A percentile compares a stretch with the other conserved stretches of the same genome.
phyloP scores from a whole-genome alignment of 1,140 invertebrate species.

The Diorhabda sublineata region DNA sequence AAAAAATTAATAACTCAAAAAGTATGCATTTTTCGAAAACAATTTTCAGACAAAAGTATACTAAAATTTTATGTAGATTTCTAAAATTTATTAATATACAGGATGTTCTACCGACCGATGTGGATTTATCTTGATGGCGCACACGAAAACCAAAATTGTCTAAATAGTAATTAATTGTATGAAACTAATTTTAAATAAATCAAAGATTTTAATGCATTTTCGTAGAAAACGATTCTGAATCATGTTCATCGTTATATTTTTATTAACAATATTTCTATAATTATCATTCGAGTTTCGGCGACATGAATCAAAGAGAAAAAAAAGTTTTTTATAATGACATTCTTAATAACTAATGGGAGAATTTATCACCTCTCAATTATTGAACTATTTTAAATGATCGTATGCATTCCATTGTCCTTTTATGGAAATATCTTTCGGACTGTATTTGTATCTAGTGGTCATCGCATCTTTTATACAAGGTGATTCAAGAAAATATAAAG shows the following conservation, averaged over 20 bases:
- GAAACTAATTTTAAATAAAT: too few relatives aligned
- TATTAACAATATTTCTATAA: slow-evolving; percentile 5
- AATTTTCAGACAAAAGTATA: too few relatives aligned
- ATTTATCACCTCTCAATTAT: slow-evolving; percentile 17
- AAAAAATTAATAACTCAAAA: too few relatives aligned
- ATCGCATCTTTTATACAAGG: not conserved
- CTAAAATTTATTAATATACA: too few relatives aligned
- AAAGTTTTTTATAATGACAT: slow-evolving; percentile 11
- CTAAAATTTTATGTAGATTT: too few relatives aligned
- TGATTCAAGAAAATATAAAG: not conserved
- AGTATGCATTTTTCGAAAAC: too few relatives aligned
- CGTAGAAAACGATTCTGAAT: too few relatives aligned
- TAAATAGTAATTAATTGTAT: too few relatives aligned
- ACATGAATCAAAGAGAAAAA: slow-evolving; percentile 5
- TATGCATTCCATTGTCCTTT: slow-evolving; percentile 15
- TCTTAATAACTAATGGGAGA: slow-evolving; percentile 15
- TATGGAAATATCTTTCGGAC: slow-evolving; percentile 10
- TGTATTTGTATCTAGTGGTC: slow-evolving; percentile 10
- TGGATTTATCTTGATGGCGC: too few relatives aligned
- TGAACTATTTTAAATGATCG: slow-evolving; percentile 15
- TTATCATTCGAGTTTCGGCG: slow-evolving; percentile 13
- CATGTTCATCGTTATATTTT: not conserved
- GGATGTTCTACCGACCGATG: too few relatives aligned
- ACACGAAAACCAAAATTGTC: too few relatives aligned
- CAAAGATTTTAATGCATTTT: too few relatives aligned